Conservation (phyloP, 2,888 invertebrate species). For the Seira ritae region DNA sequence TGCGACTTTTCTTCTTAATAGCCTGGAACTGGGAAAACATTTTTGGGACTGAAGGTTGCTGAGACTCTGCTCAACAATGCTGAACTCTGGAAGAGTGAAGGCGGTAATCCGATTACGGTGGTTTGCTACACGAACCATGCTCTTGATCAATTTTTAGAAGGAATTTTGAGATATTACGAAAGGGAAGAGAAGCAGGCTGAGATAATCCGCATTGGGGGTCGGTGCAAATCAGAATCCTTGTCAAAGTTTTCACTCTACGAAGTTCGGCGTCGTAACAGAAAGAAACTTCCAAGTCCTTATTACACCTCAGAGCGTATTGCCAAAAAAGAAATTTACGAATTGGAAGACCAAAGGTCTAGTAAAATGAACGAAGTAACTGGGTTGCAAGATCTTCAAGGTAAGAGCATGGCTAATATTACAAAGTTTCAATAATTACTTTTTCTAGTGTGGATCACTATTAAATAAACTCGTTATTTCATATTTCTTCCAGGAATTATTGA, state of each 20-base stretch:
- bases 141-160: constrained; percentile 89
- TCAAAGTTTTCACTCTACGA: constrained; percentile 35
- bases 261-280: constrained; percentile 34
- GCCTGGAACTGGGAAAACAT: constrained; percentile 79
- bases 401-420: neutral
- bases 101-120: constrained; percentile 82
- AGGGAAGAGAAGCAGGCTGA: constrained; percentile 32
- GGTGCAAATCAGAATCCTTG: constrained; percentile 55
- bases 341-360: constrained; percentile 41
- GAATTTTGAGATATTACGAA: constrained; percentile 76
- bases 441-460: neutral
- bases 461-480: neutral
- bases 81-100: constrained; percentile 75
- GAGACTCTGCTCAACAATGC: constrained; percentile 81
- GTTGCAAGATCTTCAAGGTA: constrained; percentile 58
- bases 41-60: constrained; percentile 81
- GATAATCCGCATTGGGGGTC: constrained; percentile 61
- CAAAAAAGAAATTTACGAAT: constrained; percentile 34
- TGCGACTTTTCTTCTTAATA: neutral
- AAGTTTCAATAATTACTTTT: neutral
- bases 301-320: constrained; percentile 23
- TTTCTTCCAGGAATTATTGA: constrained; percentile 52
- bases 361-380: constrained; percentile 55
- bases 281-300: constrained; percentile 32
- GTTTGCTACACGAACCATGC: constrained; percentile 92